phyloP scores from a whole-genome alignment of 2,797 vertebrate genomes.

The Sciurus vulgaris region DNA sequence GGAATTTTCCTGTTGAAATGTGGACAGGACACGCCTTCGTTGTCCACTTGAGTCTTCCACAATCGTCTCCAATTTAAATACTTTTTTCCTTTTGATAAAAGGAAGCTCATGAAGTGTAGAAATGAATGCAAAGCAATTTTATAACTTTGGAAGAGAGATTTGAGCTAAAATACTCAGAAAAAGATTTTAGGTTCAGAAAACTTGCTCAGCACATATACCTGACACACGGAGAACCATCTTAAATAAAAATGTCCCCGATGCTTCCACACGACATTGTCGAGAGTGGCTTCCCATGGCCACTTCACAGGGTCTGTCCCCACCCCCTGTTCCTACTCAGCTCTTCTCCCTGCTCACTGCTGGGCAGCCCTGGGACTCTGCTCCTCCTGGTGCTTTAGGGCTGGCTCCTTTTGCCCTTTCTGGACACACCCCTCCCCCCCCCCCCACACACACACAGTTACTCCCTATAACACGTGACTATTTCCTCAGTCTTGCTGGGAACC shows the following conservation, averaged over 20 bases:
- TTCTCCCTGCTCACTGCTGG: not conserved
- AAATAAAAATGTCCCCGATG: not conserved
- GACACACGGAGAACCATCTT: not conserved
- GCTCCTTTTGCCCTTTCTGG: not conserved
- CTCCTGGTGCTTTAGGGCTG: not conserved
- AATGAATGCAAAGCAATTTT: slow-evolving; percentile 2
- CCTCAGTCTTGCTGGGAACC: not conserved
- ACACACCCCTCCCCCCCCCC: not conserved
- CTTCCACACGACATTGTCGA: not conserved
- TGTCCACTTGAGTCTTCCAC: not conserved
- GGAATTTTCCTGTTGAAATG: not conserved
- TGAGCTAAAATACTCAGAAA: not conserved
- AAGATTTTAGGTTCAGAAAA: not conserved
- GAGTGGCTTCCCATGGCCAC: not conserved
- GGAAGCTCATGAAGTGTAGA: not conserved
- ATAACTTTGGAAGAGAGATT: not conserved
- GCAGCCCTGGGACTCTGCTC: not conserved
- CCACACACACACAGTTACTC: not conserved
- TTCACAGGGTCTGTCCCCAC: fast-evolving
- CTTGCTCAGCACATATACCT: not conserved
- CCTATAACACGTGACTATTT: not conserved
- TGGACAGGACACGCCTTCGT: not conserved
- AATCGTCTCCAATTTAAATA: not conserved
- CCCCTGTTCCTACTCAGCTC: fast-evolving
- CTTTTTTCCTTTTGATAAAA: not conserved